phyloP scores from a whole-genome alignment of 2,888 invertebrate species.

The Cordilura impudica region DNA sequence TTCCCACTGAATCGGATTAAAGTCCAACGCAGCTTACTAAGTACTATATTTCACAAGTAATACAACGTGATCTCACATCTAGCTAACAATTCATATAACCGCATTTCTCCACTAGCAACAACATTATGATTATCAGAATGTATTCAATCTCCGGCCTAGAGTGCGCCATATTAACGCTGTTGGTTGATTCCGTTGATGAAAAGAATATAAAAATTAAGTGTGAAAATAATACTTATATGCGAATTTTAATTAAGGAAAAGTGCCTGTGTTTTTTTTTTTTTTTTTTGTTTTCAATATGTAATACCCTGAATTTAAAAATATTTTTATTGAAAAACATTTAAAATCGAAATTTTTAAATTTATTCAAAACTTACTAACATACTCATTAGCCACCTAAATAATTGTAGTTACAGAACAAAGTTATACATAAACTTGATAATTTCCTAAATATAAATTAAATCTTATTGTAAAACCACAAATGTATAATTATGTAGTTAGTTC shows the following conservation, averaged over 20 bases:
- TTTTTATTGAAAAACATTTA: not conserved
- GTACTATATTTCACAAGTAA: too few species aligned
- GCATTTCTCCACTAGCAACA: too few species aligned
- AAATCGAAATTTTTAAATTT: not conserved
- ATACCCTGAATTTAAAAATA: not conserved
- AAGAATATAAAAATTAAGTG: not conserved
- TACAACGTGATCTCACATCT: too few species aligned
- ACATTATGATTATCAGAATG: too few species aligned
- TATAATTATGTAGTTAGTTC: slow-evolving; percentile 57
- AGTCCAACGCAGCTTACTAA: too few species aligned
- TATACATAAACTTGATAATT: not conserved
- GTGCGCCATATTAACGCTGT: not conserved
- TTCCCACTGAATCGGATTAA: too few species aligned
- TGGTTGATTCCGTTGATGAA: not conserved
- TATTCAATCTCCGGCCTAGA: too few species aligned
- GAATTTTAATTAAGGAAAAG: slow-evolving; percentile 31
- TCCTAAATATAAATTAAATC: slow-evolving; percentile 17
- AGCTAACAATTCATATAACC: too few species aligned
- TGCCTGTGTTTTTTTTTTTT: not conserved
- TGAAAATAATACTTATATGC: slow-evolving; percentile 9
- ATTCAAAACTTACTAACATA: not conserved
- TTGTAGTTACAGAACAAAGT: too few species aligned
- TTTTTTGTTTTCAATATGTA: not conserved
- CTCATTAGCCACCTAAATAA: not conserved
- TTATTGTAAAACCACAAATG: slow-evolving; percentile 40